phyloP scores from a whole-genome alignment of 2,888 invertebrate species.

The Drosophila lutescens region DNA sequence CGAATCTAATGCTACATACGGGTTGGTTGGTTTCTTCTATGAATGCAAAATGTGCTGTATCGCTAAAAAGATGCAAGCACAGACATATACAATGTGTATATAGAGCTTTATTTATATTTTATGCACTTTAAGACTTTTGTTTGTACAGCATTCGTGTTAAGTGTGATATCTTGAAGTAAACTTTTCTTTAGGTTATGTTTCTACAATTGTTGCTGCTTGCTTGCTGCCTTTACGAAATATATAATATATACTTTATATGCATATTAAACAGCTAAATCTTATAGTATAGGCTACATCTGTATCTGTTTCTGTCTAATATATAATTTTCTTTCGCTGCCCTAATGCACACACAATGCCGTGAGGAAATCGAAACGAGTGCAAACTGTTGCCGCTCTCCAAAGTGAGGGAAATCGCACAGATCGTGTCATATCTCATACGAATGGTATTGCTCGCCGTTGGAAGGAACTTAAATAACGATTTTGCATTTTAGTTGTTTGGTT shows the following conservation, averaged over 20 bases:
- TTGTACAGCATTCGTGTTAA: constrained; percentile 63
- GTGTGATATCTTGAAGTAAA: constrained; percentile 68
- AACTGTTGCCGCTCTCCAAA: constrained; percentile 23
- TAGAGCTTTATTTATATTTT: constrained; percentile 32
- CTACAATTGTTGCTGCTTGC: constrained; percentile 61
- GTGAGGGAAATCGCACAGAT: constrained; percentile 50
- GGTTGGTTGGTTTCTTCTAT: constrained; percentile 41
- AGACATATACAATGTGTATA: constrained; percentile 58
- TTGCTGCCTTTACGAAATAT: constrained; percentile 62
- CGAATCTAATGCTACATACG: constrained; percentile 67
- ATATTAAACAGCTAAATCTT: constrained; percentile 68
- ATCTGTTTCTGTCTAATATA: constrained; percentile 40
- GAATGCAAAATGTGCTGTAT: constrained; percentile 65
- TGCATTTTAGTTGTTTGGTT: constrained; percentile 38
- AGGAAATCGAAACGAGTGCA: constrained; percentile 50
- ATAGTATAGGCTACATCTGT: constrained; percentile 58
- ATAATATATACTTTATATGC: constrained; percentile 58
- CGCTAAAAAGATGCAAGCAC: constrained; percentile 69
- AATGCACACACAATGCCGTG: constrained; percentile 41
- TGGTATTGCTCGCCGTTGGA: constrained; percentile 67
- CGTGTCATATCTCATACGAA: constrained; percentile 46
- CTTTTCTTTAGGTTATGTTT: constrained; percentile 61
- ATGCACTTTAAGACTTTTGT: constrained; percentile 74
- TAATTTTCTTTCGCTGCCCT: constrained; percentile 55
- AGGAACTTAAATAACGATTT: constrained; percentile 72